Evolutionary conservation across 2,888 invertebrate species (phyloP).

Genomic region (Agrochola lychnidis): DNA sequence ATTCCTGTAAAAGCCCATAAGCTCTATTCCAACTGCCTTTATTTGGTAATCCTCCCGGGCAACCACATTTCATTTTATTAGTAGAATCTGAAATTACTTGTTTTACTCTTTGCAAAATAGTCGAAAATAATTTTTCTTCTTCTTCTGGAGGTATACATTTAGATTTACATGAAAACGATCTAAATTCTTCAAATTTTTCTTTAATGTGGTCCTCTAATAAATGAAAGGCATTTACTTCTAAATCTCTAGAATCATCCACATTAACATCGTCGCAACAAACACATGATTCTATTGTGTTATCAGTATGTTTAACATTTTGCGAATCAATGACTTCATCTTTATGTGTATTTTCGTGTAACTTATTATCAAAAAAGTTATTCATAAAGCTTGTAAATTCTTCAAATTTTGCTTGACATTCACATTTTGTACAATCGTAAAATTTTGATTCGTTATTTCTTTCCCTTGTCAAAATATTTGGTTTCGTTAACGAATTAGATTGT

Average conservation of each 20-base stretch:
- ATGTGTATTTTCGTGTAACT: slow-evolving; percentile 38
- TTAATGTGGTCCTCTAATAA: slow-evolving; percentile 83
- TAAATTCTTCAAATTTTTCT: slow-evolving; percentile 78
- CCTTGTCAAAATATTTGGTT: slow-evolving; percentile 9
- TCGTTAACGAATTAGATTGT: slow-evolving; percentile 17
- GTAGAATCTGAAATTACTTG: slow-evolving; percentile 80
- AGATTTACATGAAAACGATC: slow-evolving; percentile 69
- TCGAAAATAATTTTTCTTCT: slow-evolving; percentile 77
- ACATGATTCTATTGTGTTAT: slow-evolving; percentile 69
- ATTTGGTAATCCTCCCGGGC: slow-evolving; percentile 61
- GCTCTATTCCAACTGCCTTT: slow-evolving; percentile 85
- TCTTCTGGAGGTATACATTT: slow-evolving; percentile 75
- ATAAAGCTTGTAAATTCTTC: slow-evolving; percentile 67
- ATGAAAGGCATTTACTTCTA: slow-evolving; percentile 84
- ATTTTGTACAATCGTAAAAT: slow-evolving; percentile 30
- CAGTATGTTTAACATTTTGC: slow-evolving; percentile 61
- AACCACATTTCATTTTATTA: slow-evolving; percentile 76
- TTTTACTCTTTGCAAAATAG: slow-evolving; percentile 80
- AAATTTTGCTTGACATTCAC: slow-evolving; percentile 65
- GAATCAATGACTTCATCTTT: slow-evolving; percentile 68
- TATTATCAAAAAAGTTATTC: slow-evolving; percentile 54
- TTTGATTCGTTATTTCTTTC: slow-evolving; percentile 22
- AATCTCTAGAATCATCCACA: slow-evolving; percentile 74
- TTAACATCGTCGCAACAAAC: slow-evolving; percentile 76
- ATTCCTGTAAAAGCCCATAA: slow-evolving; percentile 84